These are phyloP conservation scores for Leptodactylus fuscus DNA, from an alignment of 2,113 vertebrate genomes.

Conservation along the genomic window DNA sequence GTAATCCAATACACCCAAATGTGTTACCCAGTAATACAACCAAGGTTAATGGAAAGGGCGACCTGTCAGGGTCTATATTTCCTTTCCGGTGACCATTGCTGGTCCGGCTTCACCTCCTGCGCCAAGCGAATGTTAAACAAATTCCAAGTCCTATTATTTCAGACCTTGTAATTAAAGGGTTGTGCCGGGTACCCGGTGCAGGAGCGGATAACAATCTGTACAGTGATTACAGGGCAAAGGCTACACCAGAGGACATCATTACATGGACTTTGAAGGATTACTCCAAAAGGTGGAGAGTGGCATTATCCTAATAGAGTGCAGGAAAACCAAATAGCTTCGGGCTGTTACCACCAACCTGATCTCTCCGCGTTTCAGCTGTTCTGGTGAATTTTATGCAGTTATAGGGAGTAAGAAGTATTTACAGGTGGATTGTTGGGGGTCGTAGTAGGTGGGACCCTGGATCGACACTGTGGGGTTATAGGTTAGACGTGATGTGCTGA, in stretches of 20 bases:
- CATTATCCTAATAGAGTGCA: slow-evolving; percentile 43
- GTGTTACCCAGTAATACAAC: not conserved
- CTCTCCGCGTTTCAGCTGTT: not conserved
- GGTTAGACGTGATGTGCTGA: too few relatives aligned
- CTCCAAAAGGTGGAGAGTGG: slow-evolving; percentile 27
- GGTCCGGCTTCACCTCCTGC: slow-evolving; percentile 7
- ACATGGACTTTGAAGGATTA: slow-evolving; percentile 43
- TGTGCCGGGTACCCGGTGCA: slow-evolving; percentile 62
- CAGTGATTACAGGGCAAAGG: slow-evolving; percentile 30
- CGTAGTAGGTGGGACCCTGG: too few relatives aligned
- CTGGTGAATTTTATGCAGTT: not conserved
- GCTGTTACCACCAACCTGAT: not conserved
- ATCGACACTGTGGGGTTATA: too few relatives aligned
- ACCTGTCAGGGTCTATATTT: not conserved
- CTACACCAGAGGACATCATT: slow-evolving; percentile 1
- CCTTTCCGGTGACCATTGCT: not conserved
- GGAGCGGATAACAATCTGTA: slow-evolving; percentile 14
- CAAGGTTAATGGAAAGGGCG: slow-evolving; percentile 19
- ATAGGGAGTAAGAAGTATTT: too few relatives aligned
- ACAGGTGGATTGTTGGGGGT: too few relatives aligned
- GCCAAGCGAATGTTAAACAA: slow-evolving; percentile 60
- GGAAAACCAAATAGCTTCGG: not conserved
- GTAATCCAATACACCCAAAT: not conserved
- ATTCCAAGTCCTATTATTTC: slow-evolving; percentile 26
- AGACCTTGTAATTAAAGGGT: slow-evolving; percentile 60